Percentiles rank a stretch among this genome's conserved stretches.
Conservation (phyloP, 2,797 vertebrate species). For the Leptoclinus maculatus region DNA sequence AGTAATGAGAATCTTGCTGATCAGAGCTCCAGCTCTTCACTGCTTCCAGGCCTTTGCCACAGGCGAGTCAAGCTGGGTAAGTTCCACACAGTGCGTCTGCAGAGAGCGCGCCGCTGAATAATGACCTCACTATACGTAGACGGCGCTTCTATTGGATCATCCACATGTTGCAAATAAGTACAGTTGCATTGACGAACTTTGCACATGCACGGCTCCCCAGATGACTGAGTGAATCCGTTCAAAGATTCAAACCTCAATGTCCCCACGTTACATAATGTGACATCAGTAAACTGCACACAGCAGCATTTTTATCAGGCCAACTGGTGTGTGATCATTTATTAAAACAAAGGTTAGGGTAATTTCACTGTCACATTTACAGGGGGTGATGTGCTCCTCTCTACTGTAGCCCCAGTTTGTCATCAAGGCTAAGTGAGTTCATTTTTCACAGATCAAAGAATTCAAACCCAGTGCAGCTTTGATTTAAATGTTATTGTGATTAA, state of each 20-base stretch:
- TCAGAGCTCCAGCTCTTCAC: conserved; percentile 53
- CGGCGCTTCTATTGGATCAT: conserved; percentile 16
- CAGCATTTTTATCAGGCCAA: neutral
- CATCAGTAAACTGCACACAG: neutral
- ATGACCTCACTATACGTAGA: conserved; percentile 33
- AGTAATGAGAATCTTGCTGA: conserved; percentile 66
- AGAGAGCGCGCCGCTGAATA: conserved; percentile 33
- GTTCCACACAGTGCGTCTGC: conserved; percentile 34
- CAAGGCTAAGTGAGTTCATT: conserved; percentile 5
- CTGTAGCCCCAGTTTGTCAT: neutral
- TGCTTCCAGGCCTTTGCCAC: conserved; percentile 51
- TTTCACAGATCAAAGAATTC: neutral
- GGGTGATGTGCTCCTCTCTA: neutral
- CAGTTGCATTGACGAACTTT: conserved; percentile 15
- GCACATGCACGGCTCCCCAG: neutral
- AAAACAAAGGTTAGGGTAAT: neutral
- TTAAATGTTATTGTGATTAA: conserved; percentile 18
- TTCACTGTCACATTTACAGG: neutral
- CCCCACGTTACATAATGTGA: neutral
- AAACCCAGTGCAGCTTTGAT: neutral
- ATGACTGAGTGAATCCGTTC: neutral
- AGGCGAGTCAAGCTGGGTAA: conserved; percentile 34
- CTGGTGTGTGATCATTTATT: neutral
- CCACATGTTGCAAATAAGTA: conserved; percentile 8
- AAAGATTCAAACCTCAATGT: conserved; percentile 18